Conservation (phyloP, 2,113 vertebrate genomes). For the Gobio gobio region DNA sequence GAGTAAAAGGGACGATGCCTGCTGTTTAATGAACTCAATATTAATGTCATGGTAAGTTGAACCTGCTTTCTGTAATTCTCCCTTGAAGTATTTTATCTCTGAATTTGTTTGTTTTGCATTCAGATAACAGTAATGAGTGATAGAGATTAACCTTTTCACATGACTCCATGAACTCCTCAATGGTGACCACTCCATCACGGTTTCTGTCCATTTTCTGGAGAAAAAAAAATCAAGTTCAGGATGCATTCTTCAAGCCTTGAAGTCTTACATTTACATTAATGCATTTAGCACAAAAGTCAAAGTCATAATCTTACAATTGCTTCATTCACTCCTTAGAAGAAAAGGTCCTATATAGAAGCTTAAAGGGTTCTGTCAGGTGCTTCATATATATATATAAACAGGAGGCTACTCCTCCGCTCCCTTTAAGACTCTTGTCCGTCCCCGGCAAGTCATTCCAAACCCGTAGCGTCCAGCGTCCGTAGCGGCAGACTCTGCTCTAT, state of each 20-base stretch:
- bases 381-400: too few species aligned
- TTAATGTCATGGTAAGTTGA: not conserved
- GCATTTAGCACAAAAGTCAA: too few species aligned
- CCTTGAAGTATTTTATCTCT: not conserved
- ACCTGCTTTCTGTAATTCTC: not conserved
- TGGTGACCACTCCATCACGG: conserved; percentile 93
- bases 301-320: too few species aligned
- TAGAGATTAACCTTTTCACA: conserved; percentile 89
- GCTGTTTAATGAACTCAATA: not conserved
- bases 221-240: conserved; percentile 46
- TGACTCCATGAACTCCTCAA: conserved; percentile 97
- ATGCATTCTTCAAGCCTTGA: not conserved
- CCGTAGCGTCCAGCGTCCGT: too few species aligned
- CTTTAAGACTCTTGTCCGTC: too few species aligned
- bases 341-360: too few species aligned
- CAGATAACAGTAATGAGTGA: not conserved
- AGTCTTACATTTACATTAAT: not conserved
- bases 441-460: too few species aligned
- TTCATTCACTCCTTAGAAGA: too few species aligned
- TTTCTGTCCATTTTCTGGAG: conserved; percentile 97
- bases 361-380: too few species aligned
- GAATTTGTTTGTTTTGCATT: not conserved
- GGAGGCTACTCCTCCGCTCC: too few species aligned
- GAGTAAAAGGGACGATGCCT: not conserved
- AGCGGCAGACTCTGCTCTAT: too few species aligned